Evolutionary conservation across 2,113 vertebrate species (phyloP).

Genomic region (Prunella fulvescens): DNA sequence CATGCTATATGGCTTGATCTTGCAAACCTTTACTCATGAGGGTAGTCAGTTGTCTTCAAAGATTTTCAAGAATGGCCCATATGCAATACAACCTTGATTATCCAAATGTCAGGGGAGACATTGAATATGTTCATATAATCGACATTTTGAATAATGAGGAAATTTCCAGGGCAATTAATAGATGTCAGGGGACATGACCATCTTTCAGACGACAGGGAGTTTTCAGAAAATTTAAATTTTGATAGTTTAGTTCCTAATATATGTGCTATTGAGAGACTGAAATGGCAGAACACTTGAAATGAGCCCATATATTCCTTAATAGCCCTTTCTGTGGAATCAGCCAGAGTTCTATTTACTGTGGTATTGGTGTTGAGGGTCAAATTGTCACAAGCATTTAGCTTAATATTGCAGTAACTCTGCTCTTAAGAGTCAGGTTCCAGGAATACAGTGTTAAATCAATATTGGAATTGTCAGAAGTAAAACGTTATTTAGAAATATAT

Average conservation of each 20-base stretch:
- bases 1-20: neutral
- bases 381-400: neutral
- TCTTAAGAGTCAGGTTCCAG: neutral
- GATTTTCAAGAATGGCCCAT: conserved; percentile 32
- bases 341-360: neutral
- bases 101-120: conserved; percentile 40
- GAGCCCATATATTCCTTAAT: neutral
- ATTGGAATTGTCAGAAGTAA: neutral
- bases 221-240: conserved; percentile 50
- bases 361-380: neutral
- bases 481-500: neutral
- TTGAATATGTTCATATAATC: conserved; percentile 37
- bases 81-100: conserved; percentile 36
- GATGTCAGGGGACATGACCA: conserved; percentile 39
- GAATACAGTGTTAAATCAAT: neutral
- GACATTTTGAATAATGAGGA: conserved; percentile 50
- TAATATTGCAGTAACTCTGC: neutral
- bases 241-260: neutral
- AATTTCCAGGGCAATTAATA: conserved; percentile 54
- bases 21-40: conserved; percentile 4
- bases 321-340: neutral
- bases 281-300: neutral
- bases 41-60: conserved; percentile 25
- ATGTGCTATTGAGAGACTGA: neutral
- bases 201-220: neutral